These are phyloP conservation scores for Erannis defoliaria DNA, from an alignment of 2,888 invertebrate genomes.

Conservation along the genomic window DNA sequence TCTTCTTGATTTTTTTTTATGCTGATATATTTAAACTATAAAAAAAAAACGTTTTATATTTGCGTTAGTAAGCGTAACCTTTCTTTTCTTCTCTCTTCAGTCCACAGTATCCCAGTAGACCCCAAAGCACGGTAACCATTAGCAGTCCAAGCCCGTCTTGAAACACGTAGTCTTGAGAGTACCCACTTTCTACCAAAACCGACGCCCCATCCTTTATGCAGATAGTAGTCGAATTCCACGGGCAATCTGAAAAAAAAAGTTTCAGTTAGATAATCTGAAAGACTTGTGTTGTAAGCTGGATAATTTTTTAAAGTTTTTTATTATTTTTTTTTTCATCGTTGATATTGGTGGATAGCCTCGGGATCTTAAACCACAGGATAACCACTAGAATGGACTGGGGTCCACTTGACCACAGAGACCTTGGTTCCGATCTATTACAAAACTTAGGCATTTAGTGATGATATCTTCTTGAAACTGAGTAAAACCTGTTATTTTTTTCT, in stretches of 20 bases:
- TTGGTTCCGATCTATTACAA: too few relatives aligned
- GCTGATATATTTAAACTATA: too few relatives aligned
- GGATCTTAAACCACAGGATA: too few relatives aligned
- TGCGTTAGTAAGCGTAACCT: slow-evolving; percentile 72
- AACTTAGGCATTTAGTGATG: too few relatives aligned
- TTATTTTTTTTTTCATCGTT: too few relatives aligned
- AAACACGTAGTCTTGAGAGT: slow-evolving; percentile 64
- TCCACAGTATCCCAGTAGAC: slow-evolving; percentile 69
- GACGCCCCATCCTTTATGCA: slow-evolving; percentile 69
- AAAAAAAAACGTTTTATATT: not conserved
- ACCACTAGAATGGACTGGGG: too few relatives aligned
- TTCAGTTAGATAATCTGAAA: not conserved
- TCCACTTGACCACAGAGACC: too few relatives aligned
- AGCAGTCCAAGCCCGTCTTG: slow-evolving; percentile 68
- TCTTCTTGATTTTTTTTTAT: not conserved
- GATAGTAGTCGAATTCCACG: slow-evolving; percentile 60
- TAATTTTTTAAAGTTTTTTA: too few relatives aligned
- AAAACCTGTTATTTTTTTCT: too few relatives aligned
- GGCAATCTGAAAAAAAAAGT: slow-evolving; percentile 63
- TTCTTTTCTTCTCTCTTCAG: slow-evolving; percentile 74
- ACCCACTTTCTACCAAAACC: slow-evolving; percentile 72
- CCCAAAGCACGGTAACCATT: slow-evolving; percentile 66
- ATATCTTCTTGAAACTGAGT: too few relatives aligned
- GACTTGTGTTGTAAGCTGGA: too few relatives aligned
- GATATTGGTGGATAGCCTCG: too few relatives aligned